These are phyloP conservation scores for Centropristis striata DNA, from an alignment of 2,113 vertebrate species.

Conservation along the genomic window DNA sequence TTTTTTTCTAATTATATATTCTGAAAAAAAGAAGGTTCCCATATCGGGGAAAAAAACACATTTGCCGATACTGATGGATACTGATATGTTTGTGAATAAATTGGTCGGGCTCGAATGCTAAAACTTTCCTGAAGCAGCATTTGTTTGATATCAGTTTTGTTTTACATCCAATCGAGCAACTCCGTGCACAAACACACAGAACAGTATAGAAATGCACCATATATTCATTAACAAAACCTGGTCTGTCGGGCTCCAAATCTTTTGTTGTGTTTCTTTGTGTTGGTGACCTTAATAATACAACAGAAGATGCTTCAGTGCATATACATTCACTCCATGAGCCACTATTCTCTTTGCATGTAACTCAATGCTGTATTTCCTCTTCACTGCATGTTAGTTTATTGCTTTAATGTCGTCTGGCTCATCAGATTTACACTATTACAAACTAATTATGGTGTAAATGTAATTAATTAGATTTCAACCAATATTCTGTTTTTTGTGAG, in stretches of 20 bases:
- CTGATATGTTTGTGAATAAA: no score
- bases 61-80: no score
- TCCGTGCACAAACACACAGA: neutral
- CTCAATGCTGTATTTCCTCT: neutral
- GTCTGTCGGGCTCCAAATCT: neutral
- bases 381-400: conserved; percentile 14
- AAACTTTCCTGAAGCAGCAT: neutral
- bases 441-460: no score
- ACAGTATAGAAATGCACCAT: no score
- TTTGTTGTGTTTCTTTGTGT: conserved; percentile 1
- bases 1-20: no score
- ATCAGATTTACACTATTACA: neutral
- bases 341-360: conserved; percentile 26
- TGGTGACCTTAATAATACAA: neutral
- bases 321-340: neutral
- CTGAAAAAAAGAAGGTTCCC: no score
- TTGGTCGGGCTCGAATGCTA: neutral
- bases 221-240: neutral
- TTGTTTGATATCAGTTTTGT: neutral
- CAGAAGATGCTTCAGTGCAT: neutral
- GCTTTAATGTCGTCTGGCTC: neutral
- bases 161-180: neutral
- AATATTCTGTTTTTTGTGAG: neutral
- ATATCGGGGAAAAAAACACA: no score
- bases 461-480: neutral